phyloP scores from a whole-genome alignment of 1,140 invertebrate genomes.

The Cydia amplana region DNA sequence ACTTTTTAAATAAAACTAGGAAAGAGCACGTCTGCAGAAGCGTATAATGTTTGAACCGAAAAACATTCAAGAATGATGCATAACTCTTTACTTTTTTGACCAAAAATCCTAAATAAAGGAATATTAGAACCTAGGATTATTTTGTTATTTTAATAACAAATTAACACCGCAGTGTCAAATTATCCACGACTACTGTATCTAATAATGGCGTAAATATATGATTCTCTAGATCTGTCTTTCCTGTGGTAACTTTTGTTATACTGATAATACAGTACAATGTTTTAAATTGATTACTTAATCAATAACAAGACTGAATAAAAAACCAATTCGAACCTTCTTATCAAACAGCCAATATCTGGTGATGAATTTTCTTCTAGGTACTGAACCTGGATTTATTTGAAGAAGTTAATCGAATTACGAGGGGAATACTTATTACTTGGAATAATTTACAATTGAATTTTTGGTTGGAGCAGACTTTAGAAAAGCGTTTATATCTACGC shows the following conservation, averaged over 20 bases:
- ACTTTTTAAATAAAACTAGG: not conserved
- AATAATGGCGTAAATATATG: too few relatives aligned
- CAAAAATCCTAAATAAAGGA: not conserved
- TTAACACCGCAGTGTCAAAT: too few relatives aligned
- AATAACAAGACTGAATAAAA: not conserved
- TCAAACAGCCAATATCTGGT: not conserved
- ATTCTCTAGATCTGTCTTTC: too few relatives aligned
- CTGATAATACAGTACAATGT: too few relatives aligned
- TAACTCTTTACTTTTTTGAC: not conserved
- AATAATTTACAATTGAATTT: not conserved
- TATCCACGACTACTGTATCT: too few relatives aligned
- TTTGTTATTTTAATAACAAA: too few relatives aligned
- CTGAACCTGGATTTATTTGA: not conserved
- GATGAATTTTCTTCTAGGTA: not conserved
- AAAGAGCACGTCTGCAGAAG: not conserved
- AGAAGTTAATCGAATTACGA: not conserved
- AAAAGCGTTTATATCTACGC: not conserved
- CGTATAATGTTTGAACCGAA: not conserved
- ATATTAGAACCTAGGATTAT: too few relatives aligned
- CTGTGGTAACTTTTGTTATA: too few relatives aligned
- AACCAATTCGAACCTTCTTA: not conserved
- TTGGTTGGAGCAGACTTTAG: not conserved
- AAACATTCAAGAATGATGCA: not conserved
- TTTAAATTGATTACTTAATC: too few relatives aligned
- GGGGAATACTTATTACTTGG: constrained; percentile 3